Percentiles rank a stretch among this genome's conserved stretches.
These are phyloP conservation scores for Loxodonta africana DNA, from an alignment of 2,113 vertebrate genomes.

Conservation along the genomic window DNA sequence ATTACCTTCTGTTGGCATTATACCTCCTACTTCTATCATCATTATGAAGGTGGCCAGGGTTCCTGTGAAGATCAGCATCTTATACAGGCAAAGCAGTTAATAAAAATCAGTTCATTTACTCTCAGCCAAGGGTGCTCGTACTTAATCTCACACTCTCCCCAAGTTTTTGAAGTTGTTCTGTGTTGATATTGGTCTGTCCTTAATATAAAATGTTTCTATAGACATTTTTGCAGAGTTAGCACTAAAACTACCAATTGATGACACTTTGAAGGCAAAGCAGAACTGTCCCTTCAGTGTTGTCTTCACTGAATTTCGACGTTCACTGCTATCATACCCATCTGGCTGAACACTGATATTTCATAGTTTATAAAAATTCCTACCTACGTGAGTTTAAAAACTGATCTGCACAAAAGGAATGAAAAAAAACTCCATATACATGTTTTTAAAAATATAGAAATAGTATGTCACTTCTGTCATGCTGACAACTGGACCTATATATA, in stretches of 20 bases:
- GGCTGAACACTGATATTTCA: constrained; percentile 85
- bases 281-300: constrained; percentile 18
- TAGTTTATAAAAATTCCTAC: constrained; percentile 81
- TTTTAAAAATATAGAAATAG: constrained; percentile 91
- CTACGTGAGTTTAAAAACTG: constrained; percentile 85
- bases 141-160: constrained; percentile 7
- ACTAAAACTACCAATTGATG: constrained; percentile 78
- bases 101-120: constrained; percentile 60
- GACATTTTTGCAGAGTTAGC: constrained; percentile 76
- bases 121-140: constrained; percentile 56
- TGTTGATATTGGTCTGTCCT: constrained; percentile 53
- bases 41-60: constrained; percentile 64
- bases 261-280: constrained; percentile 80
- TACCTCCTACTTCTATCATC: constrained; percentile 49
- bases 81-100: constrained; percentile 61
- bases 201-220: constrained; percentile 69
- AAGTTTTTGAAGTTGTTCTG: constrained; percentile 45
- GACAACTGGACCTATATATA: constrained; percentile 83
- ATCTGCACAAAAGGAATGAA: constrained; percentile 87
- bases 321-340: constrained; percentile 62
- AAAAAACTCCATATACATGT: constrained; percentile 85
- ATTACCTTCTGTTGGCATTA: constrained; percentile 66
- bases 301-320: constrained; percentile 59
- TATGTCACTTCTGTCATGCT: constrained; percentile 87
- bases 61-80: constrained; percentile 47